Evolutionary conservation across 2,888 invertebrate genomes (phyloP), one percentile per base, ranked within the genome.

Genomic region (Dorcus hopei): DNA sequence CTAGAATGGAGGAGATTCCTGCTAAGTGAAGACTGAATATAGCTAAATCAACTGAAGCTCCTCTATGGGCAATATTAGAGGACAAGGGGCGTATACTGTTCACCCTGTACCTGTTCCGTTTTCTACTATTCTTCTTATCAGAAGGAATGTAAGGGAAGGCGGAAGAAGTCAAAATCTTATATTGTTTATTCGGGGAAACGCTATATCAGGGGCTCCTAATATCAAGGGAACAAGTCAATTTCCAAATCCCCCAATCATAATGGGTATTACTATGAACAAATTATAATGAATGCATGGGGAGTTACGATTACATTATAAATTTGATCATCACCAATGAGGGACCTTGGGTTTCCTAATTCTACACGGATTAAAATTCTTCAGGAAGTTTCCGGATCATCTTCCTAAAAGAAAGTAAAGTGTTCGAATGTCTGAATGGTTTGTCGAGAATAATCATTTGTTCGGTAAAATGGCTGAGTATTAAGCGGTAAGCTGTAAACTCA

Each of bases 131-230:
- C 14, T 14, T 14, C 14, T 14, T 1, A 14, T 14, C 14, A 14
- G 14, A 14, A 14, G 14, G 14, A 14, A 14, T 14, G 14, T 14
- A 14, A 14, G 14, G 14, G 14, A 14, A 0, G 88, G 87, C 0
- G 87, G 87, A n/a, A 91, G 64, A 55, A 92, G 64, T 82, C 91
- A 91, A 81, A 91, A 92, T 76, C 90, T 90, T 84, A 91, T 87
- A 81, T 90, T 91, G 84, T 92, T 92, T 83, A 92, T 82, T 73
- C 90, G 90, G 0, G 91, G 91, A 53, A 90, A 91, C 8, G 88
- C 87, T 81, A 92, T 91, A 83, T 93, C 91, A 3, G 89, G 89
- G 0, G 87, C 86, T 62, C 87, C 88, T 71, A 91, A 68, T 14
- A 14, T 14, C 1, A 14, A 1, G 14, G 14, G 14, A 1, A 14